Percentiles rank a stretch among this genome's conserved stretches.
These are phyloP conservation scores for Hepsetus odoe DNA, from an alignment of 2,113 vertebrate species.

Conservation along the genomic window DNA sequence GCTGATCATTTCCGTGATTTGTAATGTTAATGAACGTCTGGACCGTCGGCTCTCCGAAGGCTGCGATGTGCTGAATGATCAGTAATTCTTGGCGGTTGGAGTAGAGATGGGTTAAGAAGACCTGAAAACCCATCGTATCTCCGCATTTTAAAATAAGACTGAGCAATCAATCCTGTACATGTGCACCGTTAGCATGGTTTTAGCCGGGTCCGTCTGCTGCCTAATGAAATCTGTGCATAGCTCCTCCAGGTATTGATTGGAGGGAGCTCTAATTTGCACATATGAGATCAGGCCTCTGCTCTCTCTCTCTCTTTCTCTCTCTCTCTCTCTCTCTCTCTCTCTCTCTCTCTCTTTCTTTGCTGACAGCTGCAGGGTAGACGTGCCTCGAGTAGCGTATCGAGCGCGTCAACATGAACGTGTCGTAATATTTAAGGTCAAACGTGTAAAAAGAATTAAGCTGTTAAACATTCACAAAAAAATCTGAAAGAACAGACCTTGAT, in stretches of 20 bases:
- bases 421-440: constrained; percentile 70
- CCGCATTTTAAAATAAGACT: constrained; percentile 79
- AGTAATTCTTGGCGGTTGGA: constrained; percentile 48
- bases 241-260: constrained; percentile 78
- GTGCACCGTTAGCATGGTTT: constrained; percentile 86
- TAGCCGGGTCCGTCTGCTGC: constrained; percentile 75
- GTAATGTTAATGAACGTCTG: not conserved
- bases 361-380: constrained; percentile 55
- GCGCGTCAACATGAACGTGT: constrained; percentile 70
- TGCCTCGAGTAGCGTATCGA: constrained; percentile 71
- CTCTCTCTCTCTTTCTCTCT: no score
- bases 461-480: not conserved
- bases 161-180: constrained; percentile 86
- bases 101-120: constrained; percentile 60
- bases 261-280: constrained; percentile 77
- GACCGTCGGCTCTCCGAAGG: not conserved
- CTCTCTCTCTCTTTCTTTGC: constrained; percentile 52
- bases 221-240: constrained; percentile 82
- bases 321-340: no score
- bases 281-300: constrained; percentile 75
- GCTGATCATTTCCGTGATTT: not conserved
- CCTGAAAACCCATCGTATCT: constrained; percentile 75
- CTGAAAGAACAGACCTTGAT: no score
- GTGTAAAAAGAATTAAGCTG: constrained; percentile 58
- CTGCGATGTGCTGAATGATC: constrained; percentile 33